Conservation (phyloP, 2,113 vertebrate genomes). For the Pampusana beccarii region DNA sequence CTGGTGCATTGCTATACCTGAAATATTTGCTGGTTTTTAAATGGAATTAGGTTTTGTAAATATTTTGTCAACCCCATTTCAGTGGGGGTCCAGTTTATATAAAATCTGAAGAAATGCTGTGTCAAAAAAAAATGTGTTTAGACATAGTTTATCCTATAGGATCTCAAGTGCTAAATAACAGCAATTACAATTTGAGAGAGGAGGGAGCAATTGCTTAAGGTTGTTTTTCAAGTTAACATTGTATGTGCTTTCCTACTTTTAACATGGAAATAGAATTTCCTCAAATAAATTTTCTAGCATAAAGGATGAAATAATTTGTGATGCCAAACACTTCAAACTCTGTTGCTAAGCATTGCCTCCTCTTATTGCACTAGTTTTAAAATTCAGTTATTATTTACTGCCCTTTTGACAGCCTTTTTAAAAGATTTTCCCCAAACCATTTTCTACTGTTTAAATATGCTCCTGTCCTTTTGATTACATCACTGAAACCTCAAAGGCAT, state of each 20-base stretch:
- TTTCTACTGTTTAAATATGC: neutral
- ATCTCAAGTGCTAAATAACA: neutral
- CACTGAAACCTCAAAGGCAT: conserved; percentile 15
- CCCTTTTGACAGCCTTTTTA: conserved; percentile 36
- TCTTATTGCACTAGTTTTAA: conserved; percentile 38
- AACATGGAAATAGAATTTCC: neutral
- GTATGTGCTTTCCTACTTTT: neutral
- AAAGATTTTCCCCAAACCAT: neutral
- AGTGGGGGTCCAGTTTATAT: conserved; percentile 24
- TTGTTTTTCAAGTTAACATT: neutral
- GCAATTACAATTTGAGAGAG: neutral
- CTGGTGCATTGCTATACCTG: conserved; percentile 41
- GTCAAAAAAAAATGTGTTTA: neutral
- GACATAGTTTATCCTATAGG: neutral
- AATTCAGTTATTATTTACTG: neutral
- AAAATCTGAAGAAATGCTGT: conserved; percentile 2
- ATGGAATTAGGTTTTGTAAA: conserved; percentile 30
- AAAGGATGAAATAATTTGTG: neutral
- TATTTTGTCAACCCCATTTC: conserved; percentile 29
- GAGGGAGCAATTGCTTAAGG: neutral
- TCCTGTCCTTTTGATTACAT: neutral
- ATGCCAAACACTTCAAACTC: conserved; percentile 10
- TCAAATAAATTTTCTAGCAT: neutral
- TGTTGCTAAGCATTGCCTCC: conserved; percentile 15
- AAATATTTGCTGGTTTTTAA: conserved; percentile 32